Evolutionary conservation across 2,797 vertebrate species (phyloP), one percentile per base, ranked within the genome.

Genomic region (Gymnothorax reevesii): DNA sequence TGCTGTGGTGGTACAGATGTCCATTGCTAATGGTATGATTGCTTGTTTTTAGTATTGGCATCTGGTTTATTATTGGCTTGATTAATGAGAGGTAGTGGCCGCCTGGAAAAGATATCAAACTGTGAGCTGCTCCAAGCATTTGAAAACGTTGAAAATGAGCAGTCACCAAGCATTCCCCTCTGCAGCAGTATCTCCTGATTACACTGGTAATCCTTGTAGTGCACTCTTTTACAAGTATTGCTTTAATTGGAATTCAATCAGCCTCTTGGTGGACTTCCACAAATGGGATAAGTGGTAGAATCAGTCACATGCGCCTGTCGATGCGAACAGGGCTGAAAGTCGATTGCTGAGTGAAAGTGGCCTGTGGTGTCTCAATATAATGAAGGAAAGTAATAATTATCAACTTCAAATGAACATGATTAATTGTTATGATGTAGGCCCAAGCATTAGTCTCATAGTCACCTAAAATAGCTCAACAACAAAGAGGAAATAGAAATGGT

Each of bases 361-460:
- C 59, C 83, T 33, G 27, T 84, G 83, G 25, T 22, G 42, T 62
- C 20, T 84, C 17, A 64, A 64, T 64, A 66, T 33, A 84, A 84
- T 62, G 64, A 60, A 84, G 59, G 17, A 84, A 84, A 84, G 27
- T 33, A 84, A 83, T 83, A 59, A 83, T 83, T 62, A 83, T 20
- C 52, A 42, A 59, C 25, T n/a, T 57, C 57, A 82, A 60, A 83
- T 83, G 27, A 83, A 42, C 82, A 83, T 83, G 82, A 83, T 83
- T 17, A 62, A 83, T 60, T 83, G n/a, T 60, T 83, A 83, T 59
- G n/a, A 83, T 33, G 82, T 15, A 5, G 82, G 33, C 33, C 33
- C 33, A 42, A 2, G 57, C 57, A 83, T 83, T 83, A 59, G n/a
- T 83, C 57, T 57, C 27, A 27, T 42, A 83, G n/a, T 60, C 57